phyloP scores from a whole-genome alignment of 2,888 invertebrate species.

The Atrina japonica region DNA sequence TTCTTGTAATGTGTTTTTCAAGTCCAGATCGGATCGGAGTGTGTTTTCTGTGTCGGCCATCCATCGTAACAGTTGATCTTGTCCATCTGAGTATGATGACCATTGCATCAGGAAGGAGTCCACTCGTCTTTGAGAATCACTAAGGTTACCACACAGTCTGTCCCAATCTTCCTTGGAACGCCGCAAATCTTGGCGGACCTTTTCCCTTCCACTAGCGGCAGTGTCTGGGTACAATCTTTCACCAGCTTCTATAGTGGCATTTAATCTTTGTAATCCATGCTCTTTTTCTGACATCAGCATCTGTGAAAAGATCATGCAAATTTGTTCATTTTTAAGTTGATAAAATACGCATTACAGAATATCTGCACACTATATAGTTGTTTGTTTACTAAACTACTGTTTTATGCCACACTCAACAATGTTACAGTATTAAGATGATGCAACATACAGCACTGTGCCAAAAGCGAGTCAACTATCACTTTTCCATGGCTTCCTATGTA shows the following conservation, averaged over 20 bases:
- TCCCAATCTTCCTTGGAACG: slow-evolving; percentile 82
- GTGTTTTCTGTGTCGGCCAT: slow-evolving; percentile 87
- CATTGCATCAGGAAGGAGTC: slow-evolving; percentile 94
- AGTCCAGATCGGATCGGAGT: slow-evolving; percentile 88
- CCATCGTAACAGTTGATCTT: slow-evolving; percentile 90
- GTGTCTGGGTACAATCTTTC: slow-evolving; percentile 94
- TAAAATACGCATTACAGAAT: no score
- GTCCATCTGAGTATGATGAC: slow-evolving; percentile 94
- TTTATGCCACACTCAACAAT: no score
- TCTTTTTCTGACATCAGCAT: slow-evolving; percentile 90
- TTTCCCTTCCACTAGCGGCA: slow-evolving; percentile 92
- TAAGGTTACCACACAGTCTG: slow-evolving; percentile 84
- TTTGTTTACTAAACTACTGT: neutral
- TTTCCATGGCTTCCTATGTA: no score
- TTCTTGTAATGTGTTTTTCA: slow-evolving; percentile 94
- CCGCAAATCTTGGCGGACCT: slow-evolving; percentile 88
- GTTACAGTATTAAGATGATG: no score
- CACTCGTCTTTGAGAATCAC: slow-evolving; percentile 90
- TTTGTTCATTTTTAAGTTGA: no score
- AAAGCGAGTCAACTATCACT: no score
- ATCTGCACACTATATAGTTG: neutral
- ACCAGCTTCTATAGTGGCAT: slow-evolving; percentile 91
- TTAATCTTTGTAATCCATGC: slow-evolving; percentile 89
- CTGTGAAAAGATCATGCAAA: slow-evolving; percentile 84
- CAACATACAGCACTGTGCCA: no score